Evolutionary conservation across 2,888 invertebrate species (phyloP), one percentile per base, ranked within the genome.

Genomic region (Cheilosia vernalis): DNA sequence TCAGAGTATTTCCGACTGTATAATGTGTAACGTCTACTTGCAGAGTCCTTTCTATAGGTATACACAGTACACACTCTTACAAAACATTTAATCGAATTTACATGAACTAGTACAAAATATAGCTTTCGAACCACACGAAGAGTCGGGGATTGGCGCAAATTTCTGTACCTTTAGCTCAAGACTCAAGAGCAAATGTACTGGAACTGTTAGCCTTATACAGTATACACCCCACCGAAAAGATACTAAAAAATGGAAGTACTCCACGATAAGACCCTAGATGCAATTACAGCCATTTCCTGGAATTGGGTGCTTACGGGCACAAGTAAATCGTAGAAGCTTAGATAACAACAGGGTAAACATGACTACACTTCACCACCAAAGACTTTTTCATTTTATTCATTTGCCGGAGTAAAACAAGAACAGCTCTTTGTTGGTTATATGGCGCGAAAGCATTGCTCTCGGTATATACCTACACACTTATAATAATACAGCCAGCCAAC

Each of bases 321-420:
- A 61, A 73, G 73, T 83, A 83, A 78, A 78, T 83, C 72, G 72
- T 63, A 61, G 69, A 83, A 83, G 72, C 83, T 78, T 72, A 78
- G 83, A 83, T 78, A 83, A 83, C 72, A 83, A 83, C 64, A 66
- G 67, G 56, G 83, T 78, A 78, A 83, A 78, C 83, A 83, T 51
- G 73, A 73, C 72, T 78, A 67, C 78, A 73, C 67, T 83, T 73
- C 78, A 63, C 72, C 83, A 58, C 78, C 49, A 7, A 67, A 67
- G 55, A 49, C 73, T 58, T 66, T 37, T 66, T 55, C 61, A 66
- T 67, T 47, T 67, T 27, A 64, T 73, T 77, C 47, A 60, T 82
- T 83, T 53, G 37, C 61, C 24, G 40, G 24, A 51, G 58, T 44
- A 58, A n/a, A n/a, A 67, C 15, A 30, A 27, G 61, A 37, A 47